Evolutionary conservation across 2,888 invertebrate species (phyloP), one percentile per base, ranked within the genome.

Genomic region (Prionchulus punctatus): DNA sequence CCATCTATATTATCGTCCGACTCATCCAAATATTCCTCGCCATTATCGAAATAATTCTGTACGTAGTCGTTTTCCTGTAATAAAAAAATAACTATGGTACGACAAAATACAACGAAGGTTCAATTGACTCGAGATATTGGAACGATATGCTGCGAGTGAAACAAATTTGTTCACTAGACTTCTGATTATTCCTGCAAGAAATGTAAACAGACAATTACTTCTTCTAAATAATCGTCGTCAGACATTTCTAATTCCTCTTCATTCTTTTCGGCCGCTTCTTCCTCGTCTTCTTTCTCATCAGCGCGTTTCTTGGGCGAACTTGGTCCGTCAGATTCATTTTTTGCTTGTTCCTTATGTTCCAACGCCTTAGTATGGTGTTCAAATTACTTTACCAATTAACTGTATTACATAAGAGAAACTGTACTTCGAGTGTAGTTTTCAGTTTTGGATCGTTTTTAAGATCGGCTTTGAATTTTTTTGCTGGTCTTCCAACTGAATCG

Each of bases 1-100:
- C 62, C 66, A 47, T 64, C 66, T 55, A 66, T 56, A 50, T 65
- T 64, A 31, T 66, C 66, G 52, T 65, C 66, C 45, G 63, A 60
- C 18, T 60, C 68, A 18, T 64, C 21, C 61, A 61, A 53, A 60
- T 62, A 63, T 30, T 61, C 64, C 52, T 68, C 68, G 51, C 68
- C 68, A 55, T 67, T 67, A 60, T 68, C 68, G 49, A 68, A 68
- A 60, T 68, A 69, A 42, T 57, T 62, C 28, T 62, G 60, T 43
- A 66, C 62, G 36, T 52, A 52, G 25, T 52, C 52, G 31, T 52
- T 52, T 4, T 31, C 52, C 52, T 52, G 31, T 4, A 52, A 30
- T 31, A 21, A 3, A 15, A 52, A 3, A 52, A 15, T 4, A 27
- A 26, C 25, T 26, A 25, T 21, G n/a, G n/a, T n/a, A n/a, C n/a